phyloP scores from a whole-genome alignment of 2,888 invertebrate species.

The Lordiphosa andalusiaca region DNA sequence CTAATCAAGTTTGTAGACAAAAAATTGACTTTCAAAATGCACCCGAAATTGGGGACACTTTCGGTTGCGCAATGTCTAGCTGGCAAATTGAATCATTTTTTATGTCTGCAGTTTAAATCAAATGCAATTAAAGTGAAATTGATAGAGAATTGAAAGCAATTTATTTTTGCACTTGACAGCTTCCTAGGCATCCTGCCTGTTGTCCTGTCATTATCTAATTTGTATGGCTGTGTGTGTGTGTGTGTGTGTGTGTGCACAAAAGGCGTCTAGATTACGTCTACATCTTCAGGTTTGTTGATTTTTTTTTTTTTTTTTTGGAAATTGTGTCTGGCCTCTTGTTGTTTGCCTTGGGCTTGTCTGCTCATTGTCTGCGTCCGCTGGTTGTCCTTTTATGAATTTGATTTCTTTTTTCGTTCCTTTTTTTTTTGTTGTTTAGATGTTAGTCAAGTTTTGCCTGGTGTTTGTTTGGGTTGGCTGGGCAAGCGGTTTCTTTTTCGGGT shows the following conservation, averaged over 20 bases:
- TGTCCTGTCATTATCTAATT: constrained; percentile 37
- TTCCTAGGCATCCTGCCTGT: constrained; percentile 6
- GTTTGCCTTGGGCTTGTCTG: constrained; percentile 51
- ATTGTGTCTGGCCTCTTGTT: constrained; percentile 12
- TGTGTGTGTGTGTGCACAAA: constrained; percentile 28
- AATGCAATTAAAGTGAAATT: constrained; percentile 57
- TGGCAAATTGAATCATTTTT: constrained; percentile 65
- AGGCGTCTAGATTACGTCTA: constrained; percentile 66
- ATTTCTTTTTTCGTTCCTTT: constrained; percentile 1
- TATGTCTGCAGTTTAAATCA: constrained; percentile 55
- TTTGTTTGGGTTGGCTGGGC: constrained; percentile 28
- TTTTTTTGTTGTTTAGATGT: constrained; percentile 46
- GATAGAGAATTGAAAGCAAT: constrained; percentile 19
- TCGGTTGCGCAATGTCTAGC: constrained; percentile 63
- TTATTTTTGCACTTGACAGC: constrained; percentile 28
- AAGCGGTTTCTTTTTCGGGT: constrained; percentile 26
- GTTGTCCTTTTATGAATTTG: constrained; percentile 17
- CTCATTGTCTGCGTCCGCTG: constrained; percentile 13
- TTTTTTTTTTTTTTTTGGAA: constrained; percentile 5
- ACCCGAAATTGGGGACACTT: constrained; percentile 21
- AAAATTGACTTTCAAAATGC: constrained; percentile 44
- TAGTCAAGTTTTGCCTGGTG: constrained; percentile 59
- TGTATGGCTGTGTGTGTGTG: constrained; percentile 13
- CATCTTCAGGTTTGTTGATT: constrained; percentile 23
- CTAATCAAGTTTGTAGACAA: constrained; percentile 37